Conservation (phyloP, 1,140 invertebrate genomes). For the Zaprionus gabonicus region DNA sequence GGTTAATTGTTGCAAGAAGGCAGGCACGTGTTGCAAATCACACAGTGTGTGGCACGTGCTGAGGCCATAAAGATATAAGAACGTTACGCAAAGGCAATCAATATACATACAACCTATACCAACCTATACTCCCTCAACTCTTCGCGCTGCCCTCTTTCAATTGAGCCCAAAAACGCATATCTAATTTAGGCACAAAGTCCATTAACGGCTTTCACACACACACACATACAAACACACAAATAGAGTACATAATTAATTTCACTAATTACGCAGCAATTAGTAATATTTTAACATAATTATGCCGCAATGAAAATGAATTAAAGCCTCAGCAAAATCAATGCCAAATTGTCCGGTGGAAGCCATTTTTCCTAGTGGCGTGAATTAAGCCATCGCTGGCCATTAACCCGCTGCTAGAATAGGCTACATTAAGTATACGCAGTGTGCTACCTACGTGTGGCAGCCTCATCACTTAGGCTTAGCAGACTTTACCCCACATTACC, state of each 20-base stretch:
- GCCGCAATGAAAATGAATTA: constrained; percentile 7
- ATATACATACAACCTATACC: neutral
- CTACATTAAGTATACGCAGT: constrained; percentile 24
- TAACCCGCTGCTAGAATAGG: constrained; percentile 21
- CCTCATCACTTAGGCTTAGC: constrained; percentile 3
- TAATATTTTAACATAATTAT: constrained; percentile 22
- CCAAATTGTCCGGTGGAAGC: neutral
- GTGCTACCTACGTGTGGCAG: constrained; percentile 11
- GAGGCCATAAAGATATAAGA: neutral
- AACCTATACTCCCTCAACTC: neutral
- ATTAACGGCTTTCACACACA: constrained; percentile 4
- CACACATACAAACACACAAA: neutral
- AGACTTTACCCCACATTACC: neutral
- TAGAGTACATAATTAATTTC: constrained; percentile 17
- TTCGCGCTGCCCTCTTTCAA: neutral
- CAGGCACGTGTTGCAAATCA: constrained; percentile 43
- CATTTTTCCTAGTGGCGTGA: constrained; percentile 5
- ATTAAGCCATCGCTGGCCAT: constrained; percentile 48
- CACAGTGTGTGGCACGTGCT: neutral
- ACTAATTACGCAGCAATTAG: constrained; percentile 25
- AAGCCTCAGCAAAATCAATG: constrained; percentile 18
- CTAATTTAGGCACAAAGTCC: neutral
- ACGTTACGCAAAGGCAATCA: neutral
- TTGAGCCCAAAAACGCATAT: neutral
- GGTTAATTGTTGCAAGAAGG: constrained; percentile 9